A percentile compares a stretch with the other conserved stretches of the same genome.
phyloP scores from a whole-genome alignment of 2,888 invertebrate genomes.

The Falcaria lacertinaria region DNA sequence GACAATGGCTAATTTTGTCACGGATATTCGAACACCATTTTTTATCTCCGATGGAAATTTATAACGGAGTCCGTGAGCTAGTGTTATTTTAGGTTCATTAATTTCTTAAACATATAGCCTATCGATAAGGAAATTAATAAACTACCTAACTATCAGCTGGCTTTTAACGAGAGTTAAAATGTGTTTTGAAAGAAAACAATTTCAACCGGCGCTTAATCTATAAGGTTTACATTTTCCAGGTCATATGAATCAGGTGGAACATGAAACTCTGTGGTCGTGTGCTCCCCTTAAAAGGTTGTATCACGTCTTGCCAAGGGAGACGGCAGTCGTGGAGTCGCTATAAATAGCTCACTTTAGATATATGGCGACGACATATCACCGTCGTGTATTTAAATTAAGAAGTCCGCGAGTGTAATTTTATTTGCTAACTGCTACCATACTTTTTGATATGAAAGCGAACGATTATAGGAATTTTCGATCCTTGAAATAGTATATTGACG shows the following conservation, averaged over 20 bases:
- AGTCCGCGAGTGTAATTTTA: conserved; percentile 22
- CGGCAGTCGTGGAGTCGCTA: conserved; percentile 26
- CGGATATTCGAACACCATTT: background rate
- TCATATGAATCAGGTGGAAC: background rate
- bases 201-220: background rate
- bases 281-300: conserved; percentile 23
- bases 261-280: conserved; percentile 4
- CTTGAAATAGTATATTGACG: too few species aligned
- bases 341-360: conserved; percentile 40
- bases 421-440: too few species aligned
- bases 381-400: conserved; percentile 32
- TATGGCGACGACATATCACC: conserved; percentile 36
- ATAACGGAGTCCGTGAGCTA: background rate
- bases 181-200: too few species aligned
- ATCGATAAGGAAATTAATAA: too few species aligned
- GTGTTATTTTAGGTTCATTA: background rate
- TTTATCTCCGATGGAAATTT: background rate
- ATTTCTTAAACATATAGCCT: too few species aligned
- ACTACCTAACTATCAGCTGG: too few species aligned
- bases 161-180: too few species aligned
- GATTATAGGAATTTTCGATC: too few species aligned
- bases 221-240: background rate
- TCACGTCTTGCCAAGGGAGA: conserved; percentile 16
- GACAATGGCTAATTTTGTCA: background rate
- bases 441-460: too few species aligned